Evolutionary conservation across 2,113 vertebrate genomes (phyloP), one percentile per base, ranked within the genome.

Genomic region (Morone saxatilis): DNA sequence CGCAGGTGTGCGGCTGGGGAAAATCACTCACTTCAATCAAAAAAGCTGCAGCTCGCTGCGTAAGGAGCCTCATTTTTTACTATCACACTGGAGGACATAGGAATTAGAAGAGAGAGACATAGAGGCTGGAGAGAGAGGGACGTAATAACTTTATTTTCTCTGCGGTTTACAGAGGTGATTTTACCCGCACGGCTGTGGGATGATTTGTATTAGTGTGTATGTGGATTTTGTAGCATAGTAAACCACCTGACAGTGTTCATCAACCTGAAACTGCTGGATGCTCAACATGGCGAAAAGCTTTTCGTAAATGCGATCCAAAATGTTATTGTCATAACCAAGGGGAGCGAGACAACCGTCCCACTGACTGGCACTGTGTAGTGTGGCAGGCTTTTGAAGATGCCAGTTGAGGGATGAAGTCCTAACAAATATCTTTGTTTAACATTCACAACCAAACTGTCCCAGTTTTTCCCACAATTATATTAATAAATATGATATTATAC

Each of bases 11-110:
- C 94, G 94, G 94, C 81, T 94, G 91, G 90, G 91, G 92, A 95
- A 96, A 96, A 98, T 98, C 97, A 96, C 95, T 96, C 96, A 96
- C 93, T 97, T 97, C 97, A 95, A 96, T 97, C 96, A 97, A 96
- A 97, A 89, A 91, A 95, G 92, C 94, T 90, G 94, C 96, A 91
- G 95, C 95, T 96, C 94, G 84, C 87, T 92, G 94, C 83, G 87
- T 85, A 94, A 80, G 82, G 82, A 78, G 94, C 94, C 93, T 97
- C 96, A 96, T 96, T 97, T 97, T 97, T 98, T 96, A 96, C 93
- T 88, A 93, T 94, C 86, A 89, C 88, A 93, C 89, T 94, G 94
- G 95, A 94, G 95, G 95, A 95, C 95, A 89, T 89, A 92, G 89
- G 95, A 97, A 97, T 95, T 95, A 95, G 93, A 87, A 47, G 78